Percentiles rank a stretch among this genome's conserved stretches.
phyloP scores from a whole-genome alignment of 1,140 invertebrate species.

The Chionoecetes opilio region DNA sequence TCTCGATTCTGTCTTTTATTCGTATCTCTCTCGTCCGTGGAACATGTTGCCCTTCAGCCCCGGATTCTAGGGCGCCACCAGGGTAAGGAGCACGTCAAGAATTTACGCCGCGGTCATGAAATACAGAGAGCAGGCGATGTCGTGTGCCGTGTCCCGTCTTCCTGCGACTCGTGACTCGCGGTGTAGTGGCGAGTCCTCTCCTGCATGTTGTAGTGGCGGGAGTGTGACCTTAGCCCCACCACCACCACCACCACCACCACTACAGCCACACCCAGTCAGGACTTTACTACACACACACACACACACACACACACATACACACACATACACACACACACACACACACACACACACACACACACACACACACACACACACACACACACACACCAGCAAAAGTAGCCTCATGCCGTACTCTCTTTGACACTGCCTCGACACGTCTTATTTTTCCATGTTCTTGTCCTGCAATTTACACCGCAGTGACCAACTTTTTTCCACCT shows the following conservation, averaged over 20 bases:
- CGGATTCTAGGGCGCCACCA: not conserved
- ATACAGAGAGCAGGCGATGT: slow-evolving; percentile 58
- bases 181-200: not conserved
- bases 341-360: too few relatives aligned
- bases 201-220: slow-evolving; percentile 52
- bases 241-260: not conserved
- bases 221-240: not conserved
- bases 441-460: not conserved
- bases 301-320: too few relatives aligned
- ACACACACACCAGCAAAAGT: not conserved
- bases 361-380: not conserved
- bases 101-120: slow-evolving; percentile 59
- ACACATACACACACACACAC: too few relatives aligned
- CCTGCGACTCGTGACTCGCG: slow-evolving; percentile 35
- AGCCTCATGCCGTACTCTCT: too few relatives aligned
- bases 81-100: slow-evolving; percentile 44
- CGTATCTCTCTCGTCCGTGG: not conserved
- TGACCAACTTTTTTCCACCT: not conserved
- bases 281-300: too few relatives aligned
- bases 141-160: not conserved
- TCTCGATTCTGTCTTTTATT: not conserved
- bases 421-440: not conserved
- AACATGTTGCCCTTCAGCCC: not conserved
- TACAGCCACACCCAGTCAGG: too few relatives aligned
- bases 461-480: not conserved